Conservation (phyloP, 2,888 invertebrate species). For the Pristionchus japonicus region DNA sequence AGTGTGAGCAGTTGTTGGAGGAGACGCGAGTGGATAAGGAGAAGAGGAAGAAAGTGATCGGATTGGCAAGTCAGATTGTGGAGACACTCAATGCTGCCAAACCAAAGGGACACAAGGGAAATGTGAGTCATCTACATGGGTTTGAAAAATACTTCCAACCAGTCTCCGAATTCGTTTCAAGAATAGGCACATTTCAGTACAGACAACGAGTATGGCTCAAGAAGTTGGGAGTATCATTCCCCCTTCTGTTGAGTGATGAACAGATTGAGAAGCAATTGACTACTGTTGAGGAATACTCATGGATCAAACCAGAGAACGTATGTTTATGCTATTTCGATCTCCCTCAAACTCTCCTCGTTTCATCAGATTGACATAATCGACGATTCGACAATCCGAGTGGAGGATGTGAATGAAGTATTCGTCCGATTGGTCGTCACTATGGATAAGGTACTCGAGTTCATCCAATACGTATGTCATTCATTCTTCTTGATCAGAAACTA, state of each 20-base stretch:
- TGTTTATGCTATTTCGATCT: neutral
- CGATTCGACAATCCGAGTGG: slow-evolving; percentile 35
- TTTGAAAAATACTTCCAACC: neutral
- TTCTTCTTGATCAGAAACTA: slow-evolving; percentile 26
- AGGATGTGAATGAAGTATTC: slow-evolving; percentile 24
- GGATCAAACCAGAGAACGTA: slow-evolving; percentile 28
- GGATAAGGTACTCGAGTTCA: neutral
- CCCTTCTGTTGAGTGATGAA: neutral
- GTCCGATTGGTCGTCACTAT: slow-evolving; percentile 23
- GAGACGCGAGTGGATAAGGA: slow-evolving; percentile 42
- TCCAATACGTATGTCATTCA: neutral
- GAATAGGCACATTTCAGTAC: neutral
- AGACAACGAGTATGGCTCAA: slow-evolving; percentile 16
- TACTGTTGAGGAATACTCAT: slow-evolving; percentile 27
- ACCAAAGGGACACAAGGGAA: slow-evolving; percentile 34
- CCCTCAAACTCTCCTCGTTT: neutral
- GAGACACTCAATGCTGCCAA: slow-evolving; percentile 1
- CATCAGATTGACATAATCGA: slow-evolving; percentile 43
- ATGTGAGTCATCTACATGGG: neutral
- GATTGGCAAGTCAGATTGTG: slow-evolving; percentile 1
- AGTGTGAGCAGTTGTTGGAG: slow-evolving; percentile 42
- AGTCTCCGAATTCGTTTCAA: neutral
- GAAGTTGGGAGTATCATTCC: slow-evolving; percentile 24
- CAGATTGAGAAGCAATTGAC: slow-evolving; percentile 42
- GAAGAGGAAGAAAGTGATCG: slow-evolving; percentile 25